A percentile compares a stretch with the other conserved stretches of the same genome.
Conservation (phyloP, 2,888 invertebrate genomes). For the Agrenia bidenticulata region DNA sequence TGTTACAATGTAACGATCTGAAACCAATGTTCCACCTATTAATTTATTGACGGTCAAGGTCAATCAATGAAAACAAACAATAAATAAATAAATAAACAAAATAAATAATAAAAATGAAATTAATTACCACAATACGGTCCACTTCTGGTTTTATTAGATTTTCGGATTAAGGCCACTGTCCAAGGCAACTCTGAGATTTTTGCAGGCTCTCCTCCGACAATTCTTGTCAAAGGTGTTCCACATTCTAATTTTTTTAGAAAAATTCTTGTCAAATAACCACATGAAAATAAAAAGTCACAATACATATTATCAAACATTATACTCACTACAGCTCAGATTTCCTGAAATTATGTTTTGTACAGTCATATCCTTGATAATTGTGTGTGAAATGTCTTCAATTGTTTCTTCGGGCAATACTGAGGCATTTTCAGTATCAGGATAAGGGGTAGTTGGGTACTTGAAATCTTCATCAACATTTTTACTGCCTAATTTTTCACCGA, state of each 20-base stretch:
- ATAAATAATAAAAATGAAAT: conserved; percentile 7
- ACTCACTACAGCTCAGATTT: conserved; percentile 8
- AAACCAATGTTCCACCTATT: conserved; percentile 21
- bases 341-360: neutral
- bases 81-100: neutral
- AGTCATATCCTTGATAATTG: neutral
- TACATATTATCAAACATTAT: too few relatives aligned
- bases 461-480: conserved; percentile 4
- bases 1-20: conserved; percentile 16
- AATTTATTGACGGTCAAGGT: neutral
- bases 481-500: neutral
- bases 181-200: conserved; percentile 26
- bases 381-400: neutral
- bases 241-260: conserved; percentile 14
- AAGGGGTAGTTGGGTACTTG: conserved; percentile 20
- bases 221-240: conserved; percentile 13
- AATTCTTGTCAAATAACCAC: too few relatives aligned
- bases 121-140: conserved; percentile 35
- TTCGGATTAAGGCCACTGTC: conserved; percentile 29
- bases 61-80: too few relatives aligned
- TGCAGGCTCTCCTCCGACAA: conserved; percentile 27
- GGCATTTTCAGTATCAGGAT: neutral
- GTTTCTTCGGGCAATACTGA: neutral
- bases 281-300: too few relatives aligned
- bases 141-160: neutral